These are phyloP conservation scores for Pitangus sulphuratus DNA, from an alignment of 2,797 vertebrate genomes.

Conservation along the genomic window DNA sequence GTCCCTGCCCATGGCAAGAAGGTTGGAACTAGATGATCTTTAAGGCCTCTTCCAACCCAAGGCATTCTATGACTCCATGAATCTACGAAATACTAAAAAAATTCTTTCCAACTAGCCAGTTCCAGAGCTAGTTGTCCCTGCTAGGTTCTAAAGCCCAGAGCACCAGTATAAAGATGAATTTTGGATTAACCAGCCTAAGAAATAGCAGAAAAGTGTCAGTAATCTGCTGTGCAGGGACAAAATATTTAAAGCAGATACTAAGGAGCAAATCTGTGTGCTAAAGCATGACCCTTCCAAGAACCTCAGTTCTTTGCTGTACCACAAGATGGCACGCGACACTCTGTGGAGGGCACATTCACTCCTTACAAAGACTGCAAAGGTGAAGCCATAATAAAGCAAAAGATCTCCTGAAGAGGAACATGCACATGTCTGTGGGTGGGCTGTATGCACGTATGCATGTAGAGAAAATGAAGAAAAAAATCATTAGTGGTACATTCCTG, in stretches of 20 bases:
- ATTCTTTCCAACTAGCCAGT: background rate
- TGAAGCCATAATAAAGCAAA: background rate
- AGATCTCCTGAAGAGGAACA: background rate
- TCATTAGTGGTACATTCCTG: background rate
- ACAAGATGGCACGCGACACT: slow-evolving; percentile 1
- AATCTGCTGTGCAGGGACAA: background rate
- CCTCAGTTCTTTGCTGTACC: slow-evolving; percentile 9
- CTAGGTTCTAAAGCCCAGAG: background rate
- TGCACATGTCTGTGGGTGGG: fast-evolving
- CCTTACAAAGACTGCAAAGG: background rate
- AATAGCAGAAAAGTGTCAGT: background rate
- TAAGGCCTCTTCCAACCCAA: background rate
- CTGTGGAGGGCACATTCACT: background rate
- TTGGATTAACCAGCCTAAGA: background rate
- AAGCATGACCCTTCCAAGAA: background rate
- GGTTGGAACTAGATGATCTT: background rate
- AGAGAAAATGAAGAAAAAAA: background rate
- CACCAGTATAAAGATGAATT: background rate
- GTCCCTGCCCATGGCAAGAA: background rate
- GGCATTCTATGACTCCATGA: background rate
- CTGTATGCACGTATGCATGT: fast-evolving
- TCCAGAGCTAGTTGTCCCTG: background rate
- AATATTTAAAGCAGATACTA: background rate
- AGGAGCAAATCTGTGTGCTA: background rate
- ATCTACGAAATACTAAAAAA: background rate